Conservation (phyloP, 2,797 vertebrate genomes). For the Podargus strigoides region DNA sequence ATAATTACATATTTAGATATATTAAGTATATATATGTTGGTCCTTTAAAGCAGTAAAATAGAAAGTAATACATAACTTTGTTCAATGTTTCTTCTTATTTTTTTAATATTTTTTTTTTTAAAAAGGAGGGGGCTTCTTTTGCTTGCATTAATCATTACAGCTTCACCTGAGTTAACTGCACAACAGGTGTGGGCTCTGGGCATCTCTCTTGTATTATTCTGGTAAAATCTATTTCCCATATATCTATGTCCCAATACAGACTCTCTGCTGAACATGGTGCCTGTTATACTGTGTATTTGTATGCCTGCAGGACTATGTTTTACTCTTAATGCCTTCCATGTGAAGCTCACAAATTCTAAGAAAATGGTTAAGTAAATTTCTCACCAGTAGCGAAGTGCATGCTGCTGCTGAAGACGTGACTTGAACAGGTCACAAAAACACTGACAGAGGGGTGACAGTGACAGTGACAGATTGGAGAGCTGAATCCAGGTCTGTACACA, state of each 20-base stretch:
- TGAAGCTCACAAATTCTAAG: not conserved
- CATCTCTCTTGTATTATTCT: not conserved
- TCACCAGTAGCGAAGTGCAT: not conserved
- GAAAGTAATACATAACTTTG: not conserved
- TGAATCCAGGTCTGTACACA: not conserved
- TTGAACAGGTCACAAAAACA: not conserved
- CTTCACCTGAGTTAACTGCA: not conserved
- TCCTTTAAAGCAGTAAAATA: not conserved
- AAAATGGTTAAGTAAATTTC: not conserved
- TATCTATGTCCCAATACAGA: not conserved
- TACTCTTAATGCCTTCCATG: not conserved
- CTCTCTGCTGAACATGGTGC: not conserved
- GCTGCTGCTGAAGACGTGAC: not conserved
- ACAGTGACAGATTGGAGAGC: not conserved
- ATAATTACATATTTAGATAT: not conserved
- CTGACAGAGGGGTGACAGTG: not conserved
- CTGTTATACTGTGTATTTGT: not conserved
- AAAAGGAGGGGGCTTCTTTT: not conserved
- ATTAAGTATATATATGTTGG: rapidly evolving
- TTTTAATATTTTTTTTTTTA: too few relatives aligned
- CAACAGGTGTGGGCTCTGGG: not conserved
- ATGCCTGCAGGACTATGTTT: not conserved
- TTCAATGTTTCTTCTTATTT: not conserved
- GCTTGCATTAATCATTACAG: not conserved
- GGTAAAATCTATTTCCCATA: not conserved